Conservation (phyloP, 23 tunicate genomes). For the Styela clava region DNA sequence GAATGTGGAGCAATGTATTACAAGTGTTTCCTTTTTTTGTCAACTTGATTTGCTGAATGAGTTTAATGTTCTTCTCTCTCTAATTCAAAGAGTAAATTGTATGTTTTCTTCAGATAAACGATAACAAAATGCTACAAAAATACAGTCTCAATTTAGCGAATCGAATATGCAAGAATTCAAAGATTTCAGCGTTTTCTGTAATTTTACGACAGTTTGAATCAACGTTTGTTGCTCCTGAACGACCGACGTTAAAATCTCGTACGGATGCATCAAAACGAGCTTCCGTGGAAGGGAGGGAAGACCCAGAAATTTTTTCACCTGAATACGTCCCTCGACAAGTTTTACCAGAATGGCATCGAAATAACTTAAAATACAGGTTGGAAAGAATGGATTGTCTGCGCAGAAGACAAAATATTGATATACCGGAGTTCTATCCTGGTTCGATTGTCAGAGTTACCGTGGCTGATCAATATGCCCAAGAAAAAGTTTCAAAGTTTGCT, state of each 20-base stretch:
- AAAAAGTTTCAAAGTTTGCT: conserved; percentile 55
- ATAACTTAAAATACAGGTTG: conserved; percentile 69
- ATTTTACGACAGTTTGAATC: not conserved
- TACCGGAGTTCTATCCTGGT: conserved; percentile 94
- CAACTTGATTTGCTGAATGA: too few species aligned
- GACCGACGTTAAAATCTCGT: conserved; percentile 18
- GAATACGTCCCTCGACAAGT: conserved; percentile 83
- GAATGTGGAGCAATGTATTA: too few species aligned
- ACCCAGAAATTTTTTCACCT: conserved; percentile 47
- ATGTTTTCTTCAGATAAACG: not conserved
- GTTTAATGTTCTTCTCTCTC: too few species aligned
- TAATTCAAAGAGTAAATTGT: too few species aligned
- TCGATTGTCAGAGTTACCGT: conserved; percentile 68
- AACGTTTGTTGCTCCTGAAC: conserved; percentile 16
- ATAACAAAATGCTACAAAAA: not conserved
- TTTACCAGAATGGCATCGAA: conserved; percentile 87
- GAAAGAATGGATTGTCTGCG: conserved; percentile 87
- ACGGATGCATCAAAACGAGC: not conserved
- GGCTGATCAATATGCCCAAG: conserved; percentile 61
- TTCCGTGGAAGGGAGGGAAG: conserved; percentile 66
- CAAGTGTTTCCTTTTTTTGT: too few species aligned
- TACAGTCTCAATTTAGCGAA: not conserved
- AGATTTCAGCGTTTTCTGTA: not conserved
- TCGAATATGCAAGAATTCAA: not conserved
- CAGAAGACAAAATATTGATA: conserved; percentile 53